phyloP scores from a whole-genome alignment of 2,888 invertebrate species.

The Hypercompe scribonia region DNA sequence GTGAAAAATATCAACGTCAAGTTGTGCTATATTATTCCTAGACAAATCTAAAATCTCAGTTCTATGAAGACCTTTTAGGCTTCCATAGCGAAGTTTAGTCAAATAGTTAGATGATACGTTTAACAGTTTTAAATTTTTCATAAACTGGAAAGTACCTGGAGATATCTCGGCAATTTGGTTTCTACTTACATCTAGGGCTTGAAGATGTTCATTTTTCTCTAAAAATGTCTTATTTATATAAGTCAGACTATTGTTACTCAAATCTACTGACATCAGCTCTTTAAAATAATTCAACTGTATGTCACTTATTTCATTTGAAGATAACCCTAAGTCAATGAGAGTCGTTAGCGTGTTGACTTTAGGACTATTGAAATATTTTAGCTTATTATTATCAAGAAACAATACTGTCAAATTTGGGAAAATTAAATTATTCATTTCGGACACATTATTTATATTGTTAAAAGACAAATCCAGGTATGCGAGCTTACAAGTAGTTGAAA shows the following conservation, averaged over 20 bases:
- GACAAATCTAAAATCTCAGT: conserved; percentile 75
- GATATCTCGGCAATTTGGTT: conserved; percentile 66
- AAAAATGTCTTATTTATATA: conserved; percentile 64
- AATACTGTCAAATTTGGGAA: conserved; percentile 65
- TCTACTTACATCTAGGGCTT: conserved; percentile 69
- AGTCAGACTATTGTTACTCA: conserved; percentile 66
- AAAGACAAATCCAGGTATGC: conserved; percentile 67
- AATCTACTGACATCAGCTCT: conserved; percentile 64
- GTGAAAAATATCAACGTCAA: conserved; percentile 76
- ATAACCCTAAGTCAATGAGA: conserved; percentile 64
- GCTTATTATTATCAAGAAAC: conserved; percentile 65
- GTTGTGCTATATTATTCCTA: conserved; percentile 63
- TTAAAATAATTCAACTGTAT: conserved; percentile 69
- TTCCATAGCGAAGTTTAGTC: conserved; percentile 69
- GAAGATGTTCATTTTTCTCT: conserved; percentile 62
- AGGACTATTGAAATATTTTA: conserved; percentile 67
- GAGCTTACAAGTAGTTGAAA: conserved; percentile 56
- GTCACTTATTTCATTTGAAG: conserved; percentile 63
- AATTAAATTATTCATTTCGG: conserved; percentile 45
- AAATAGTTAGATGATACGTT: conserved; percentile 74
- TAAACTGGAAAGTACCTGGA: conserved; percentile 74
- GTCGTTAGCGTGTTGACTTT: conserved; percentile 62
- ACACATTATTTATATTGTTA: conserved; percentile 61
- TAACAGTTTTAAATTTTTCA: conserved; percentile 68
- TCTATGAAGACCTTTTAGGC: conserved; percentile 71